These are phyloP conservation scores for Notothenia coriiceps DNA, from an alignment of 2,113 vertebrate genomes.

Conservation along the genomic window DNA sequence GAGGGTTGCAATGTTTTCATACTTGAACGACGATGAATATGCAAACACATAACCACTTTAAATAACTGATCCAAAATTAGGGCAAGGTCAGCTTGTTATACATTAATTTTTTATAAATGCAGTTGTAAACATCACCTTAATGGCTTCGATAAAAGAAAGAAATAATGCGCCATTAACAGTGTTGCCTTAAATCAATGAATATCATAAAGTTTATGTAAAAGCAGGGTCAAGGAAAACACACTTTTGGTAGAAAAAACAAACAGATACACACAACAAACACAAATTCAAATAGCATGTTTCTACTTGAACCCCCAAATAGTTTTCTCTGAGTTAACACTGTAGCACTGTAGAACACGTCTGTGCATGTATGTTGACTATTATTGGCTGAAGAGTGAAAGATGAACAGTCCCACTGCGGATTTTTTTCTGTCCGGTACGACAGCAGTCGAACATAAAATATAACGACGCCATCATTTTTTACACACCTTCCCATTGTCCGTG, in stretches of 20 bases:
- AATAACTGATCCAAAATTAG: conserved; percentile 35
- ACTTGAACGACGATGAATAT: conserved; percentile 50
- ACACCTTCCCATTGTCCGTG: conserved; percentile 28
- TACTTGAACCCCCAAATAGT: neutral
- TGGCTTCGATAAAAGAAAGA: conserved; percentile 37
- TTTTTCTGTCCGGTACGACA: conserved; percentile 24
- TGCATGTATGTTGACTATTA: neutral
- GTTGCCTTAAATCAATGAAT: conserved; percentile 27
- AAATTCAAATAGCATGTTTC: neutral
- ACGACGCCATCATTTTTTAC: conserved; percentile 49
- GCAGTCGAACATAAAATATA: conserved; percentile 43
- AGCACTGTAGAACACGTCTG: neutral
- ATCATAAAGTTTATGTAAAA: conserved; percentile 28
- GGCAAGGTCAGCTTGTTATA: conserved; percentile 45
- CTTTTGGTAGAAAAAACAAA: neutral
- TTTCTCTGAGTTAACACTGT: neutral
- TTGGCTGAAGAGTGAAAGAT: conserved; percentile 16
- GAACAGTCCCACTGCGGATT: neutral
- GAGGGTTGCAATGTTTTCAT: conserved; percentile 3
- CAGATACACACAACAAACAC: neutral
- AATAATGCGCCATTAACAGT: neutral
- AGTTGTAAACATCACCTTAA: conserved; percentile 42
- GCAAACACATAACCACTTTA: conserved; percentile 51
- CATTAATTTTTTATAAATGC: conserved; percentile 47
- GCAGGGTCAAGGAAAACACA: conserved; percentile 8